A percentile compares a stretch with the other conserved stretches of the same genome.
phyloP scores from a whole-genome alignment of 2,113 vertebrate species.

The Sturnus vulgaris region DNA sequence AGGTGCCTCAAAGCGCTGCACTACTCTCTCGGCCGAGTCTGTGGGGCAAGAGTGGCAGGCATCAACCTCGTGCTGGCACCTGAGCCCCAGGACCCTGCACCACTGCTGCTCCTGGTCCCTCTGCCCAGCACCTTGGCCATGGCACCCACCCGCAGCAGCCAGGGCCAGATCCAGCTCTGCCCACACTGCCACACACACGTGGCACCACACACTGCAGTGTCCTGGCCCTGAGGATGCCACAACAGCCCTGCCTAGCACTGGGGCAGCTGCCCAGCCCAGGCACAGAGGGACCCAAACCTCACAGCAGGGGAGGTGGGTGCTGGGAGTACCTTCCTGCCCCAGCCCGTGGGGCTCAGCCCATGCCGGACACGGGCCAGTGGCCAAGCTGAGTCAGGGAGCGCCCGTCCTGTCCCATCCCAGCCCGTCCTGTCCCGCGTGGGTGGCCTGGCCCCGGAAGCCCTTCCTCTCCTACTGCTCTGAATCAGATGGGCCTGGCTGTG shows the following conservation, averaged over 20 bases:
- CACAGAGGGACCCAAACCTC: neutral
- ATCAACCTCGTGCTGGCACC: neutral
- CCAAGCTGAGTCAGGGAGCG: neutral
- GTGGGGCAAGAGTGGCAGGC: neutral
- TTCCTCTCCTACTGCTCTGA: conserved; percentile 27
- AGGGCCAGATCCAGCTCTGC: accelerated
- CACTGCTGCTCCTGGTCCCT: neutral
- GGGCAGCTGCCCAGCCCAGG: too few species aligned
- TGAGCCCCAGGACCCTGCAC: accelerated
- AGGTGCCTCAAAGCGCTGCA: conserved; percentile 74
- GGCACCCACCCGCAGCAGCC: neutral
- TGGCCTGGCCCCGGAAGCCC: conserved; percentile 38
- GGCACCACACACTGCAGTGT: neutral
- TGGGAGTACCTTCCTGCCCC: neutral
- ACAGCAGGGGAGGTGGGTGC: neutral
- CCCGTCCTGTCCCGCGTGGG: neutral
- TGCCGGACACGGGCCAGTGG: neutral
- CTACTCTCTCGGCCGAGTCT: conserved; percentile 73
- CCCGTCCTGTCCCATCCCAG: neutral
- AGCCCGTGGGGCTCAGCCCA: neutral
- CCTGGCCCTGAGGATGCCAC: accelerated
- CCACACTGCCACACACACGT: accelerated
- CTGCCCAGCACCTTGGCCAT: neutral
- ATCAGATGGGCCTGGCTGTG: conserved; percentile 15
- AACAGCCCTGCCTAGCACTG: neutral